Conservation (phyloP, 2,113 vertebrate species). For the Circaetus gallicus region DNA sequence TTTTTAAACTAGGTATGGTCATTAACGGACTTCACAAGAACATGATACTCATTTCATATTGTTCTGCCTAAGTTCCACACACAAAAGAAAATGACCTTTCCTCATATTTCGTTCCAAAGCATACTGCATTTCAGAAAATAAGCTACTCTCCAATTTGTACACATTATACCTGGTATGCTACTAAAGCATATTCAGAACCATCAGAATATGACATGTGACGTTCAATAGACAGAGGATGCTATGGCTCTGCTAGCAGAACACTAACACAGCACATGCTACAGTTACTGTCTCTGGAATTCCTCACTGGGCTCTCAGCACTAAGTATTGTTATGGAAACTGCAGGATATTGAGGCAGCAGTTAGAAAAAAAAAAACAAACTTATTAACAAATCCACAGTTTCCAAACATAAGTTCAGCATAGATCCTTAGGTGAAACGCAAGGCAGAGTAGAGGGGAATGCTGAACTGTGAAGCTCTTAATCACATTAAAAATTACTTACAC, state of each 20-base stretch:
- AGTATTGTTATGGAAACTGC: neutral
- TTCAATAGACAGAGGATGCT: neutral
- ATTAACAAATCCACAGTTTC: neutral
- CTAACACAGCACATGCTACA: neutral
- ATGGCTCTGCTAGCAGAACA: neutral
- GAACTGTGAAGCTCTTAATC: neutral
- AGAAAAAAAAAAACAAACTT: neutral
- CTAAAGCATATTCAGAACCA: neutral
- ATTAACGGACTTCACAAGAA: neutral
- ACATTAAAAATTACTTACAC: neutral
- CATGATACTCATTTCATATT: neutral
- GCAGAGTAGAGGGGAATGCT: neutral
- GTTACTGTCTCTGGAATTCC: neutral
- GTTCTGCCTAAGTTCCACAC: neutral
- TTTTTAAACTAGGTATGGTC: neutral
- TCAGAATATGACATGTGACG: neutral
- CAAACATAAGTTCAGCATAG: neutral
- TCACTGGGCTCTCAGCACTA: neutral
- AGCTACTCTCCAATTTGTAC: neutral
- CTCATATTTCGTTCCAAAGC: neutral
- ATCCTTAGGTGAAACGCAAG: neutral
- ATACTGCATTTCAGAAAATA: neutral
- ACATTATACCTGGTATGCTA: neutral
- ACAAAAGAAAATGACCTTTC: neutral
- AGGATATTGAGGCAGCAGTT: neutral